Evolutionary conservation across 2,113 vertebrate species (phyloP).

Genomic region (Sylvilagus bachmani): DNA sequence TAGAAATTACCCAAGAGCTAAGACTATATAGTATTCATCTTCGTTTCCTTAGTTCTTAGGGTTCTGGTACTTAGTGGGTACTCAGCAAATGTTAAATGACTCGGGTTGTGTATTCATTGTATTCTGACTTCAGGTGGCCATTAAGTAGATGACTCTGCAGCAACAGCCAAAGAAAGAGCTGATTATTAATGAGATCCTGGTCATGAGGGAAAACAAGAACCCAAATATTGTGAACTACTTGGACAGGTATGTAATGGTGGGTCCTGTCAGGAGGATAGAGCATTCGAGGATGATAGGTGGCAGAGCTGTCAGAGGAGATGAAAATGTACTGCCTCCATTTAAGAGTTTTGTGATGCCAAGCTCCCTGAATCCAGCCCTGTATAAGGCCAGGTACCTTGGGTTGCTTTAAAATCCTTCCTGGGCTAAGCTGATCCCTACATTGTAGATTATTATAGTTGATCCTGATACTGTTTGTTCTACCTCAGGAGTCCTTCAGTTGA

Average conservation of each 20-base stretch:
- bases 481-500: background rate
- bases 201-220: conserved; percentile 99
- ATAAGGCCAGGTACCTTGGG: background rate
- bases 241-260: conserved; percentile 92
- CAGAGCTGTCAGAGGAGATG: background rate
- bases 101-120: conserved; percentile 14
- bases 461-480: background rate
- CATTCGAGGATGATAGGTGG: background rate
- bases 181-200: conserved; percentile 98
- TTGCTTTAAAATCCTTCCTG: background rate
- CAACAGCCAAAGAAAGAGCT: conserved; percentile 99
- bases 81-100: background rate
- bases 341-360: background rate
- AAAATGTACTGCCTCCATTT: background rate
- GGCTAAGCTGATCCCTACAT: background rate
- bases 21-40: background rate
- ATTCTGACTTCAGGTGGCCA: conserved; percentile 92
- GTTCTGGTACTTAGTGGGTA: background rate
- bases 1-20: background rate
- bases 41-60: conserved; percentile 38
- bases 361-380: background rate
- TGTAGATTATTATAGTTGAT: background rate
- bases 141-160: conserved; percentile 99
- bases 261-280: background rate
- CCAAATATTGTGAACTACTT: conserved; percentile 99